These are phyloP conservation scores for Actinia tenebrosa DNA, from an alignment of 64 coral and sea anemone genomes.

Conservation along the genomic window DNA sequence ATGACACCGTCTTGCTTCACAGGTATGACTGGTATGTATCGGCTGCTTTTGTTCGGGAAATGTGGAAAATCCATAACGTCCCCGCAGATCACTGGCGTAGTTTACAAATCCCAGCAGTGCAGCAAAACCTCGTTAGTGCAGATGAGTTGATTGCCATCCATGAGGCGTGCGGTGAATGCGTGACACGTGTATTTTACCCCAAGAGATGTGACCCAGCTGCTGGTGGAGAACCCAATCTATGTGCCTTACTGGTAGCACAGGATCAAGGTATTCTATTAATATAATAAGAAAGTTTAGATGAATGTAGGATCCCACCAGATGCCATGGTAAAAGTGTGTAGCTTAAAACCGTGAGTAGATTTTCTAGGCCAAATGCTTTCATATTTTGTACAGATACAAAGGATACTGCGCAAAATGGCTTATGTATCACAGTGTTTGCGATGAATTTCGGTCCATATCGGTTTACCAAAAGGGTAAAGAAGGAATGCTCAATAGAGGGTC, in stretches of 20 bases:
- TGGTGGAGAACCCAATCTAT: neutral
- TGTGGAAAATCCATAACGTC: conserved; percentile 22
- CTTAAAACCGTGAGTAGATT: too few relatives aligned
- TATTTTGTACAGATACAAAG: too few relatives aligned
- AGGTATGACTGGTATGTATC: conserved; percentile 31
- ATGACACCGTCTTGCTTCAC: neutral
- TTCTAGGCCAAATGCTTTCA: too few relatives aligned
- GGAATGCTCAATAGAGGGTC: too few relatives aligned
- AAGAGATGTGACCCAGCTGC: neutral
- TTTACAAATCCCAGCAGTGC: conserved; percentile 3
- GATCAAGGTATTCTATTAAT: conserved; percentile 7
- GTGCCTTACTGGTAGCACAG: conserved; percentile 14
- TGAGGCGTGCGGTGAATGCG: conserved; percentile 4
- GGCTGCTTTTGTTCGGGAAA: conserved; percentile 1
- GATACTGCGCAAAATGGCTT: too few relatives aligned
- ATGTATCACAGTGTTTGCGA: too few relatives aligned
- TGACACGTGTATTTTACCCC: conserved; percentile 29
- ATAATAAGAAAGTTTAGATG: too few relatives aligned
- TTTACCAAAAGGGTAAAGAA: too few relatives aligned
- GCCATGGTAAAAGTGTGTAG: too few relatives aligned
- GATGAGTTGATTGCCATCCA: neutral
- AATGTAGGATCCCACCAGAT: too few relatives aligned
- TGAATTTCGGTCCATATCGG: too few relatives aligned
- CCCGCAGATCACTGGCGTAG: conserved; percentile 44
- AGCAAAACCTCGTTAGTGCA: neutral